Percentiles rank a stretch among this genome's conserved stretches.
Conservation (phyloP, 2,113 vertebrate genomes). For the Myrmophylax atrothorax region DNA sequence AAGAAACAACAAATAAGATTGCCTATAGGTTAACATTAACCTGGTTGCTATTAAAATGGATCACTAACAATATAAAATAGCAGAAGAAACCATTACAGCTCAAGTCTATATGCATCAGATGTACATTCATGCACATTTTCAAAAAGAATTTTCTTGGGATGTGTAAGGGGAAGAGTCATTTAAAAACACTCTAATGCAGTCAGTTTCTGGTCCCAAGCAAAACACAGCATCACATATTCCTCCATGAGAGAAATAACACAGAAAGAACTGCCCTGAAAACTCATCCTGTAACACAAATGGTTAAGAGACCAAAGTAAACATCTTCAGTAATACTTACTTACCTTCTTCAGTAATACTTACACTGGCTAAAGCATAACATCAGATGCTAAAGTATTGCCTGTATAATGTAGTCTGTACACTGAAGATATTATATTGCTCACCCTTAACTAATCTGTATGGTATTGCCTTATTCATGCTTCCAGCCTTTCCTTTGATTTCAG, state of each 20-base stretch:
- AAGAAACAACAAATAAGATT: conserved; percentile 9
- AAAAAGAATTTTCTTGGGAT: not conserved
- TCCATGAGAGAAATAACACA: not conserved
- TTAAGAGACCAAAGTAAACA: not conserved
- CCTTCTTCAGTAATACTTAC: not conserved
- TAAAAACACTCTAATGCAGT: not conserved
- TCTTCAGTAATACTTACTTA: not conserved
- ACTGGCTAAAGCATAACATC: not conserved
- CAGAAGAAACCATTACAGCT: not conserved
- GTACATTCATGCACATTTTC: not conserved
- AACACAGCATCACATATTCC: not conserved
- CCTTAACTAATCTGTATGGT: not conserved
- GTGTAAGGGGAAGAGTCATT: not conserved
- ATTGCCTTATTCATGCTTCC: not conserved
- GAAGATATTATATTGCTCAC: not conserved
- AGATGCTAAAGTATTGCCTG: not conserved
- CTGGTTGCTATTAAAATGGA: not conserved
- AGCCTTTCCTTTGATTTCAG: not conserved
- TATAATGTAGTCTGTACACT: not conserved
- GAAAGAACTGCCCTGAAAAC: not conserved
- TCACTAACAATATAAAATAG: not conserved
- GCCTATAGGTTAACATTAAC: not conserved
- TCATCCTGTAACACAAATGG: not conserved
- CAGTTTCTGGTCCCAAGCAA: not conserved
- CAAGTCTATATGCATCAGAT: not conserved